Conservation (phyloP, 1,140 invertebrate genomes). For the Cylas formicarius region DNA sequence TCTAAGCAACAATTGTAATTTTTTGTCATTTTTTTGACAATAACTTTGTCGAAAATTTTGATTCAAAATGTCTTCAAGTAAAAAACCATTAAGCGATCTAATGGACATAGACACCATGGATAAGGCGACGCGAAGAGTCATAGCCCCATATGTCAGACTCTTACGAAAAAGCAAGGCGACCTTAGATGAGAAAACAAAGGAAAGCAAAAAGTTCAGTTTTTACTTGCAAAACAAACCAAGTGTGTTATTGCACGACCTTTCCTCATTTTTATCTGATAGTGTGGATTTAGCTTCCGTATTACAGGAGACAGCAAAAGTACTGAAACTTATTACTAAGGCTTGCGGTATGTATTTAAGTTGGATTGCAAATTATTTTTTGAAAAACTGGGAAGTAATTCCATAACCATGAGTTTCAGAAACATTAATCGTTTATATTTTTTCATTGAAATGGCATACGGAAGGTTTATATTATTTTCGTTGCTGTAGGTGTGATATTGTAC, state of each 20-base stretch:
- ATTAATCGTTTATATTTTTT: no score
- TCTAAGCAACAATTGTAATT: no score
- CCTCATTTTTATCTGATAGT: constrained; percentile 44
- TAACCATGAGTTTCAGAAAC: no score
- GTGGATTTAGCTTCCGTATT: constrained; percentile 47
- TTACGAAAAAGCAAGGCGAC: constrained; percentile 40
- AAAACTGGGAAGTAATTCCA: no score
- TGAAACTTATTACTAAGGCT: constrained; percentile 47
- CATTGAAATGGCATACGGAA: no score
- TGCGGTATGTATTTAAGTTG: constrained; percentile 36
- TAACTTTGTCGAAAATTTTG: no score
- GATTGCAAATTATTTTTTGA: no score
- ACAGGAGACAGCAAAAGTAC: constrained; percentile 48
- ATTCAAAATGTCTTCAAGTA: no score
- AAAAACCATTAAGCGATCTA: constrained; percentile 11
- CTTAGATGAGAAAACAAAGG: constrained; percentile 19
- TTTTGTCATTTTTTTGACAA: no score
- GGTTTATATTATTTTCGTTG: constrained; percentile 5
- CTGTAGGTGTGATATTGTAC: constrained; percentile 47
- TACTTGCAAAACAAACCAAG: constrained; percentile 37
- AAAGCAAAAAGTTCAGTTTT: constrained; percentile 33
- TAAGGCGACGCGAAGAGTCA: constrained; percentile 45
- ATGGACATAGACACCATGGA: constrained; percentile 21
- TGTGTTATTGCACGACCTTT: constrained; percentile 34
- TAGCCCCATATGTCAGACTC: constrained; percentile 49